Base-by-base conservation (phyloP, 1,140 invertebrate genomes). In the Cylas formicarius region DNA sequence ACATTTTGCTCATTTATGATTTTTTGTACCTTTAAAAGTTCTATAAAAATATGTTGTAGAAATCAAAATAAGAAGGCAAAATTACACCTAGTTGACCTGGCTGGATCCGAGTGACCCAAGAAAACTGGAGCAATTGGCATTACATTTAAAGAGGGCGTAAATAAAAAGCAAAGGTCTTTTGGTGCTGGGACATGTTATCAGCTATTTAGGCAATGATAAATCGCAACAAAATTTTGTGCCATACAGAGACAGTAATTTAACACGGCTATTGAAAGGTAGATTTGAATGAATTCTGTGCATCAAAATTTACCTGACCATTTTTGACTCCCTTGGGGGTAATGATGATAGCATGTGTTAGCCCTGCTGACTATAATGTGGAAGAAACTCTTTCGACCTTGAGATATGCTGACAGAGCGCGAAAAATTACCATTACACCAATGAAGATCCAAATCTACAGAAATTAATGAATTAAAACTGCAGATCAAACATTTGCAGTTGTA, bases 271-370 rank as follows among this genome's bases (percentile, higher is more conserved):
- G 5, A 86, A 94, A 77, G 79, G 81, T 83, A 67, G 36, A 33
- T 33, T 9, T 9, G 10, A 9, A 8, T 8, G 10, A 7, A 33
- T 33, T 33, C 14, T 33, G 8, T 33, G 8, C 13, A n/a, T n/a
- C n/a, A n/a, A n/a, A n/a, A n/a, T 9, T 14, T 33, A 8, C 8
- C 13, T 26, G n/a, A 26, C 24, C n/a, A n/a, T 52, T 61, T 33
- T 46, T 74, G 87, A 90, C 70, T 90, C 86, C 5, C 68, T 95
- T 0, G 91, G 91, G 23, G 91, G 92, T 6, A 95, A 95, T 65
- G 19, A 95, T 96, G 90, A 84, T 95, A 35, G 91, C 90, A 2
- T 95, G 91, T 67, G 81, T 94, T 0, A 91, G 88, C 66, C 91
- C 91, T 0, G 87, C 90, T 4, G 82, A 90, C 62, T 84, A 84